Evolutionary conservation across 2,888 invertebrate species (phyloP), one percentile per base, ranked within the genome.

Genomic region (Himalopsyche japonica): DNA sequence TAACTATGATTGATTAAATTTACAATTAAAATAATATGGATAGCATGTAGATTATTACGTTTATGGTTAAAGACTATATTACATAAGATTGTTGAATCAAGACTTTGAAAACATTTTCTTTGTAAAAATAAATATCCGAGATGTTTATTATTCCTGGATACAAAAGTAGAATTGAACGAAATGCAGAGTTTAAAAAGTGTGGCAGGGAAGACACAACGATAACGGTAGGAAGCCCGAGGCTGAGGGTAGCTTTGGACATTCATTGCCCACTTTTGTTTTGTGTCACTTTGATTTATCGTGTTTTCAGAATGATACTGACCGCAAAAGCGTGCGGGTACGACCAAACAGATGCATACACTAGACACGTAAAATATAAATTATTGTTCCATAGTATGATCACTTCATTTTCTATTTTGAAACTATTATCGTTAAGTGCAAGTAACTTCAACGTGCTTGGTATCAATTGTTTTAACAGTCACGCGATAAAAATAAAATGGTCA

Each of bases 261-360:
- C 70, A 70, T 37, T 82, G 84, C 43, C 80, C 82, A 84, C 82
- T 84, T 81, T 82, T 84, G 84, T 84, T 86, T 82, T 79, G 83
- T 83, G 86, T 86, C 84, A 82, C 82, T 57, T 77, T 86, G 86
- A 86, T 86, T 86, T 86, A 86, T 85, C 30, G 81, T 81, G 24
- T 77, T 86, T 86, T 83, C 82, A 64, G 24, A 70, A 70, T 70
- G 83, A 57, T 79, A 80, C 82, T 82, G 83, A 85, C 86, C 84
- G 82, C 84, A 84, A 79, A 82, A 85, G 79, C 82, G 79, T 80
- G 78, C 70, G 79, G 76, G 83, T 12, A 30, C 30, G 76, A 30
- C 34, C 43, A 76, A 48, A 70, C 76, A 80, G 80, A 27, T 76
- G 20, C 79, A 64, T 43, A 12, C 30, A 70, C 70, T 20, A 70